Evolutionary conservation across 2,797 vertebrate genomes (phyloP).

Genomic region (Pipistrellus nathusii): DNA sequence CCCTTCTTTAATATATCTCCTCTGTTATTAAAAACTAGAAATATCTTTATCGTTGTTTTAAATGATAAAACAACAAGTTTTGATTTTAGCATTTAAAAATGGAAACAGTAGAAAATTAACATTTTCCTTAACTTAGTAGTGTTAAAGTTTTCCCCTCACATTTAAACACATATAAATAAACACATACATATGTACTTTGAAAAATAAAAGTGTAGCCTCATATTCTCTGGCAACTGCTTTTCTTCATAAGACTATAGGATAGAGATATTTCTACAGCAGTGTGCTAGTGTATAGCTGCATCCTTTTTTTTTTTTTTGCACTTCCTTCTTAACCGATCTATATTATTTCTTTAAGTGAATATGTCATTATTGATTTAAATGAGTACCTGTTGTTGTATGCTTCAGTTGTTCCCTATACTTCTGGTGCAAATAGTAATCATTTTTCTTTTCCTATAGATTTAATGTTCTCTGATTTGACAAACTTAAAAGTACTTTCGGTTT

Average conservation of each 20-base stretch:
- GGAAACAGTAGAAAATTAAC: not conserved
- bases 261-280: not conserved
- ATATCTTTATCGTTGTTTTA: not conserved
- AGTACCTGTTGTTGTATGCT: not conserved
- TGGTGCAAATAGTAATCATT: not conserved
- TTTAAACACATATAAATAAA: not conserved
- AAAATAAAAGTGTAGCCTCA: not conserved
- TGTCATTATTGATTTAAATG: conserved; percentile 39
- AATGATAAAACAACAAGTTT: not conserved
- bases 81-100: not conserved
- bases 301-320: not conserved
- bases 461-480: not conserved
- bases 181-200: not conserved
- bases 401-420: not conserved
- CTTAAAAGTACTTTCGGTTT: conserved; percentile 26
- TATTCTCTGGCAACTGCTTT: conserved; percentile 9
- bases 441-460: not conserved
- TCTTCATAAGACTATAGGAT: not conserved
- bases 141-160: not conserved
- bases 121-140: not conserved
- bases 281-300: not conserved
- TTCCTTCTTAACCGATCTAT: not conserved
- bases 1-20: not conserved
- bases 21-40: not conserved
- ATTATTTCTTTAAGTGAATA: not conserved